Evolutionary conservation across 2,113 vertebrate species (phyloP).

Genomic region (Chaetodon auriga): DNA sequence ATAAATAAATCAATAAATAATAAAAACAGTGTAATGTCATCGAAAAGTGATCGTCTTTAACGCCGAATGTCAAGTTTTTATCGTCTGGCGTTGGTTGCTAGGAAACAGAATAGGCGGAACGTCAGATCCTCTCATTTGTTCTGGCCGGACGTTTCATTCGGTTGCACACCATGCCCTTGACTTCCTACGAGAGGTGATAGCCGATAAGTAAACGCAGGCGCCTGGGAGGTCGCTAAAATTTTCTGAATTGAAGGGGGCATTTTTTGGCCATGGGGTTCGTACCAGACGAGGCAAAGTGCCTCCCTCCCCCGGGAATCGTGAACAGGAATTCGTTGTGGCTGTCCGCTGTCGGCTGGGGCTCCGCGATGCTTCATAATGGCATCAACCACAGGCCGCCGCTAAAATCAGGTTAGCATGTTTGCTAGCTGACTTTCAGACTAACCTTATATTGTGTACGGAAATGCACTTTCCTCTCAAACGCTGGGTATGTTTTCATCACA

Average conservation of each 20-base stretch:
- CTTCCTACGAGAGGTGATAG: constrained; percentile 74
- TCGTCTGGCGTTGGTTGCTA: constrained; percentile 42
- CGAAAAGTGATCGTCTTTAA: not conserved
- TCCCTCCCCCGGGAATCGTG: constrained; percentile 85
- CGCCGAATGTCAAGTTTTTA: not conserved
- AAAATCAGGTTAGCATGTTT: constrained; percentile 78
- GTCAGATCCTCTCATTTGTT: not conserved
- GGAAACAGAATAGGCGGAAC: constrained; percentile 54
- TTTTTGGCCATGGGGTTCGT: constrained; percentile 79
- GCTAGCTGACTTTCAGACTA: not conserved
- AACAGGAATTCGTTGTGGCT: constrained; percentile 85
- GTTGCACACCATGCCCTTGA: constrained; percentile 72
- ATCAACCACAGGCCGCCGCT: constrained; percentile 81
- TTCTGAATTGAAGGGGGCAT: not conserved
- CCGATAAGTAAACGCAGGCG: not conserved
- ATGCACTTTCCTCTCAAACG: not conserved
- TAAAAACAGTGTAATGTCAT: not conserved
- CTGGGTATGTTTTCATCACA: not conserved
- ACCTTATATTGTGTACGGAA: not conserved
- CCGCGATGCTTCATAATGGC: constrained; percentile 83
- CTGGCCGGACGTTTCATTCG: constrained; percentile 24
- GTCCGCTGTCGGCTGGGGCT: constrained; percentile 72
- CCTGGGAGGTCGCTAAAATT: constrained; percentile 2
- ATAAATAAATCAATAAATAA: not conserved
- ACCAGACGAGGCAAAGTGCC: constrained; percentile 82